Evolutionary conservation across 2,888 invertebrate genomes (phyloP), one percentile per base, ranked within the genome.

Genomic region (Cryptus viduatorius): DNA sequence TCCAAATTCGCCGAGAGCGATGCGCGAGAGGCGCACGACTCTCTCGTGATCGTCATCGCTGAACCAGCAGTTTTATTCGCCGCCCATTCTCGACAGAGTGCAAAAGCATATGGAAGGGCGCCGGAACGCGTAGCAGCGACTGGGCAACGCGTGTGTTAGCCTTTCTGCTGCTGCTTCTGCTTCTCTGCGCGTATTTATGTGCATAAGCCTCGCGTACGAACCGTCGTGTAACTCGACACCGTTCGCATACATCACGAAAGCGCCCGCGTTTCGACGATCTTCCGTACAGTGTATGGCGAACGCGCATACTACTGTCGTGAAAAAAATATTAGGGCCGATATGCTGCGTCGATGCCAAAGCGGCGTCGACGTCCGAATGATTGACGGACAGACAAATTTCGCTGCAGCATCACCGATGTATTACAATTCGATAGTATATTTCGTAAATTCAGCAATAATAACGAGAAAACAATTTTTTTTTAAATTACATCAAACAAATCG

Each of bases 221-320:
- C 88, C 87, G 87, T 88, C 86, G 86, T 89, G 92, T 91, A 92
- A 92, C 89, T 89, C 90, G 91, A 92, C 87, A 89, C 88, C 88
- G 83, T 86, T 82, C 85, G 87, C 88, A 87, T 87, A 88, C 86
- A 86, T 87, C 86, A 87, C 84, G 64, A 69, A 81, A 68, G 77
- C 86, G 86, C 82, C 84, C 82, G 79, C 79, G 59, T 76, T 76
- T 84, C 75, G 79, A 46, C 64, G 50, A 73, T 73, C 68, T 78
- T 59, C 16, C 64, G 42, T 42, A n/a, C 69, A 65, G 68, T 69
- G 64, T 64, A 46, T 37, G 37, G 29, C 53, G 46, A 42, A 68
- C 37, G 61, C 37, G 61, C 31, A 71, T 50, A 53, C 65, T n/a
- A 77, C 48, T 61, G 68, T 37, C 46, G 50, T 16, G 29, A 42